Conservation (phyloP, 2,888 invertebrate genomes). For the Xestobium rufovillosum region DNA sequence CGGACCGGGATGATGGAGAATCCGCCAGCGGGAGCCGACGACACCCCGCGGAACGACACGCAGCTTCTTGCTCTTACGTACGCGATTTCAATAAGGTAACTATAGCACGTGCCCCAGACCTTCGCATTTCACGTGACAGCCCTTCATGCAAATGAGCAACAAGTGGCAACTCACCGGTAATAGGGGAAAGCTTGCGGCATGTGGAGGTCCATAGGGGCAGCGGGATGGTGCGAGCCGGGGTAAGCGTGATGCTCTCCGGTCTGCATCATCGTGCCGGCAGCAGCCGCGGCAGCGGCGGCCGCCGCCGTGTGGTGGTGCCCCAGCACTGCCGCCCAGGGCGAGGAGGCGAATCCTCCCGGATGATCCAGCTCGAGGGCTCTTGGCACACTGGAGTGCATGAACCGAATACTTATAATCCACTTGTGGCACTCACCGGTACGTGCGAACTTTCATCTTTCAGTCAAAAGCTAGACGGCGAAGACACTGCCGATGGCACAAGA, state of each 20-base stretch:
- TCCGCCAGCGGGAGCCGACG: constrained; percentile 28
- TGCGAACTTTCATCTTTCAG: too few relatives aligned
- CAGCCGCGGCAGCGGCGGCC: constrained; percentile 41
- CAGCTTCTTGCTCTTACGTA: constrained; percentile 12
- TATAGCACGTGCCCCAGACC: constrained; percentile 38
- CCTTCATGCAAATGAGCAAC: constrained; percentile 41
- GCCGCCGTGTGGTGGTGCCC: constrained; percentile 52
- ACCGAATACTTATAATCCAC: too few relatives aligned
- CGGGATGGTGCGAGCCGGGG: constrained; percentile 52
- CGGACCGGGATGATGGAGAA: constrained; percentile 31
- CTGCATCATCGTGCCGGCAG: constrained; percentile 42
- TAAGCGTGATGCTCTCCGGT: constrained; percentile 43
- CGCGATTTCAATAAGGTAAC: constrained; percentile 32
- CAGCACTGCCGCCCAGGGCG: constrained; percentile 71
- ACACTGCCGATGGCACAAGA: too few relatives aligned
- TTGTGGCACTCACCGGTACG: too few relatives aligned
- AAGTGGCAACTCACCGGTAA: constrained; percentile 65
- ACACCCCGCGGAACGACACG: constrained; percentile 25
- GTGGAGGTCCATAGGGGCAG: constrained; percentile 79
- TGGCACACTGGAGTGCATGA: constrained; percentile 39
- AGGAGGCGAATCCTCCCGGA: constrained; percentile 62
- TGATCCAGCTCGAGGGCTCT: constrained; percentile 59
- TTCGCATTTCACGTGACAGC: constrained; percentile 38
- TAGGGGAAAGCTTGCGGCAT: constrained; percentile 88
- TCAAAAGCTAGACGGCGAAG: not conserved